These are phyloP conservation scores for Plebejus melissa DNA, from an alignment of 2,888 invertebrate species.

Conservation along the genomic window DNA sequence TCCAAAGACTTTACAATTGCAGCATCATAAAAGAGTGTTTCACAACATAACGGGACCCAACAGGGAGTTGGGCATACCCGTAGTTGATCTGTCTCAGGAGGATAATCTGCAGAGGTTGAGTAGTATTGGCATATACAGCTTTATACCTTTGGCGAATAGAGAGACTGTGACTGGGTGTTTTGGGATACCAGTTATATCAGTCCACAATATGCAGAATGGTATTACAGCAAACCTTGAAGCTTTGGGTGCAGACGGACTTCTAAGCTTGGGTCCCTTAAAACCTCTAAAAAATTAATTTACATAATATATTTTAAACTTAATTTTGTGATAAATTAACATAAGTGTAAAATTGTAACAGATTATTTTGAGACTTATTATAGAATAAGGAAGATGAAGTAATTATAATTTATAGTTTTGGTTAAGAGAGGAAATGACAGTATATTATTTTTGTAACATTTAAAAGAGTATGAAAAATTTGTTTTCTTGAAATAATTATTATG, in stretches of 20 bases:
- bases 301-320: background rate
- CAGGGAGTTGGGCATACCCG: slow-evolving; percentile 84
- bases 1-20: slow-evolving; percentile 83
- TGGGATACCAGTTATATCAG: slow-evolving; percentile 84
- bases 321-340: background rate
- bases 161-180: slow-evolving; percentile 82
- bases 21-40: slow-evolving; percentile 75
- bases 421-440: background rate
- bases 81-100: slow-evolving; percentile 85
- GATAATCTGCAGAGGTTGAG: slow-evolving; percentile 81
- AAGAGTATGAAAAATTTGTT: background rate
- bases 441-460: slow-evolving; percentile 1
- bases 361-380: background rate
- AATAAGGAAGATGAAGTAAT: background rate
- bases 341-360: background rate
- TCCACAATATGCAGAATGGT: slow-evolving; percentile 81
- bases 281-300: slow-evolving; percentile 48
- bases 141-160: slow-evolving; percentile 84
- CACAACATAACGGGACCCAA: slow-evolving; percentile 68
- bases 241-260: slow-evolving; percentile 83
- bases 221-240: slow-evolving; percentile 78
- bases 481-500: background rate
- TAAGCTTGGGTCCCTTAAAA: slow-evolving; percentile 86
- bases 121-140: slow-evolving; percentile 84
- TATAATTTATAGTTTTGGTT: background rate